phyloP scores from a whole-genome alignment of 1,140 invertebrate genomes.

The Portunus trituberculatus region DNA sequence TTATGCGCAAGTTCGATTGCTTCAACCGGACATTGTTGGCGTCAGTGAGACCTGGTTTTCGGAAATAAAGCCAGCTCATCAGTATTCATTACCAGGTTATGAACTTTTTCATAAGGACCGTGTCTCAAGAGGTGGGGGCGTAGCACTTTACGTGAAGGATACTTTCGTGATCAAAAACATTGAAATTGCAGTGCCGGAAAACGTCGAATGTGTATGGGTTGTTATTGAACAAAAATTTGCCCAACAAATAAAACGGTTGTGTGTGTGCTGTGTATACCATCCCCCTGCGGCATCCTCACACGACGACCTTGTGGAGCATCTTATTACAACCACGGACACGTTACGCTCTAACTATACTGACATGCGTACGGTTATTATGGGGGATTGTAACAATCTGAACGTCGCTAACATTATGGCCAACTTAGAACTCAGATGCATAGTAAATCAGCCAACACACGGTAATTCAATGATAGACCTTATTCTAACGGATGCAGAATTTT shows the following conservation, averaged over 20 bases:
- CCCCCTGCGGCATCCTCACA: no score
- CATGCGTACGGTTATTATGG: no score
- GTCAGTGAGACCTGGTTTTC: neutral
- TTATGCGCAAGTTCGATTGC: neutral
- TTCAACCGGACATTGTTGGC: neutral
- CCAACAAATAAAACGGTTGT: neutral
- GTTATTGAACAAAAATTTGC: no score
- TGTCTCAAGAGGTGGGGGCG: neutral
- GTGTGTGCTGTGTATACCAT: neutral
- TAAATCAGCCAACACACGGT: neutral
- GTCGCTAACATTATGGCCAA: neutral
- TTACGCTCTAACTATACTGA: no score
- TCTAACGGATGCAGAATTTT: neutral
- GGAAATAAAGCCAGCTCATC: neutral
- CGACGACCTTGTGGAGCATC: no score
- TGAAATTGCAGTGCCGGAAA: neutral
- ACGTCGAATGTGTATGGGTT: neutral
- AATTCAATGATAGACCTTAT: slow-evolving; percentile 2
- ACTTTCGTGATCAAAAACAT: no score
- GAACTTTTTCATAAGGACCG: neutral
- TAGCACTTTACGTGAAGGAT: no score
- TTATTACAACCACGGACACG: no score
- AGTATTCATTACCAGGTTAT: neutral
- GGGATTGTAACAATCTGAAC: neutral
- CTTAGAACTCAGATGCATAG: neutral